These are phyloP conservation scores for Ptilorrhoa leucosticta DNA, from an alignment of 2,113 vertebrate genomes.

Conservation along the genomic window DNA sequence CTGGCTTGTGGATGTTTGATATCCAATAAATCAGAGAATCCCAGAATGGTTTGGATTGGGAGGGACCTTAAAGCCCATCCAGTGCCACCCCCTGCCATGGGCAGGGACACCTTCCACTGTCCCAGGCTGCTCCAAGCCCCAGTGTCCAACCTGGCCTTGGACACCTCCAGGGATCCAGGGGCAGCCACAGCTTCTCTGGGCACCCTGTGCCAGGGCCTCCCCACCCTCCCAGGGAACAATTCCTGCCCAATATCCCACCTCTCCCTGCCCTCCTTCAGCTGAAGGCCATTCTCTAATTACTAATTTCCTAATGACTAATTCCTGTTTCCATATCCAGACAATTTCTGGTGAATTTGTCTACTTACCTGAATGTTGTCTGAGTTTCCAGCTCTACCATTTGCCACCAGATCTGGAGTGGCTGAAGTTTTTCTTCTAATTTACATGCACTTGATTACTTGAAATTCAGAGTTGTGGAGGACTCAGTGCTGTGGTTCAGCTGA, in stretches of 20 bases:
- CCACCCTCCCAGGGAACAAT: neutral
- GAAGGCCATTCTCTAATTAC: neutral
- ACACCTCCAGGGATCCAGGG: neutral
- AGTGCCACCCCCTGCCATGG: neutral
- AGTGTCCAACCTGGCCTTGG: neutral
- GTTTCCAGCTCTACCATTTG: neutral
- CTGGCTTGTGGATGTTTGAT: neutral
- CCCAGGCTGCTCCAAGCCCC: neutral
- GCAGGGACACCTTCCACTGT: neutral
- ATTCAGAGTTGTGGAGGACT: neutral
- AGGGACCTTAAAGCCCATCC: rapidly evolving
- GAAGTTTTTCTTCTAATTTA: neutral
- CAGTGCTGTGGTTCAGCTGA: neutral
- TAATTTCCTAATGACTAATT: neutral
- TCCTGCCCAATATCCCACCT: rapidly evolving
- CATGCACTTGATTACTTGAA: neutral
- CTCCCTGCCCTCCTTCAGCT: neutral
- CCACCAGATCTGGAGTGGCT: neutral
- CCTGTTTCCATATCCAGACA: neutral
- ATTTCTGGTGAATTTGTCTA: neutral
- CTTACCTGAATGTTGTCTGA: neutral
- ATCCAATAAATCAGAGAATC: neutral
- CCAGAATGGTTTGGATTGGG: neutral
- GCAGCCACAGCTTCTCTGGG: neutral
- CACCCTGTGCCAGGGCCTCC: neutral